Evolutionary conservation across 2,888 invertebrate genomes (phyloP).

Genomic region (Philhelius pedissequus): DNA sequence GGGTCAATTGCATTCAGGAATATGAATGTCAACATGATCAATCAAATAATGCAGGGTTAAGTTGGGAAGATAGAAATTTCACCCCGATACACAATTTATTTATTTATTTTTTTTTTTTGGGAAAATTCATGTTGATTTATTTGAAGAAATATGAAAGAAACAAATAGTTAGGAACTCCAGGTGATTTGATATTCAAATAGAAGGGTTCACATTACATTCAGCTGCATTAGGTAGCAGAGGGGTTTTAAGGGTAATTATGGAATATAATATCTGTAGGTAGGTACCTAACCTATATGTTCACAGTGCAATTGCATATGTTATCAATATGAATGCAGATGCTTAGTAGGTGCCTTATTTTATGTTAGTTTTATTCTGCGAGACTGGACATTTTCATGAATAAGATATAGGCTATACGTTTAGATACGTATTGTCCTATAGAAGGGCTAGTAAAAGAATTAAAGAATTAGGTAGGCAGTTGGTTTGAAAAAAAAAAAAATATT

Average conservation of each 20-base stretch:
- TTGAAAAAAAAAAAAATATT: too few species aligned
- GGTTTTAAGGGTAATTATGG: constrained; percentile 1
- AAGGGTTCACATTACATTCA: constrained; percentile 31
- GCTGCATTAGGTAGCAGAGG: not conserved
- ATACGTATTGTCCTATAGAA: too few species aligned
- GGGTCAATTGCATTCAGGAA: constrained; percentile 51
- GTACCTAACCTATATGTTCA: not conserved
- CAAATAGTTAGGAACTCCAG: constrained; percentile 39
- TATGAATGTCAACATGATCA: constrained; percentile 30
- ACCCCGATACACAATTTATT: not conserved
- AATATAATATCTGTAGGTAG: too few species aligned
- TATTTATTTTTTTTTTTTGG: not conserved
- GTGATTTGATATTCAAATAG: constrained; percentile 53
- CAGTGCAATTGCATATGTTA: not conserved
- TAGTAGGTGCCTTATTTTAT: too few species aligned
- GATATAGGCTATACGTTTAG: too few species aligned
- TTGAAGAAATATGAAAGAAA: constrained; percentile 4
- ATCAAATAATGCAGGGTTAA: constrained; percentile 31
- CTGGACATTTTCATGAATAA: too few species aligned
- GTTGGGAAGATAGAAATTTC: not conserved
- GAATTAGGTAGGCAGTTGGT: too few species aligned
- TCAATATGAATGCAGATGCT: constrained; percentile 10
- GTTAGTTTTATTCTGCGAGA: too few species aligned
- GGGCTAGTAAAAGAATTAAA: too few species aligned
- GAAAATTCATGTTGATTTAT: constrained; percentile 4